Evolutionary conservation across 2,888 invertebrate species (phyloP).

Genomic region (Microplitis manilae): DNA sequence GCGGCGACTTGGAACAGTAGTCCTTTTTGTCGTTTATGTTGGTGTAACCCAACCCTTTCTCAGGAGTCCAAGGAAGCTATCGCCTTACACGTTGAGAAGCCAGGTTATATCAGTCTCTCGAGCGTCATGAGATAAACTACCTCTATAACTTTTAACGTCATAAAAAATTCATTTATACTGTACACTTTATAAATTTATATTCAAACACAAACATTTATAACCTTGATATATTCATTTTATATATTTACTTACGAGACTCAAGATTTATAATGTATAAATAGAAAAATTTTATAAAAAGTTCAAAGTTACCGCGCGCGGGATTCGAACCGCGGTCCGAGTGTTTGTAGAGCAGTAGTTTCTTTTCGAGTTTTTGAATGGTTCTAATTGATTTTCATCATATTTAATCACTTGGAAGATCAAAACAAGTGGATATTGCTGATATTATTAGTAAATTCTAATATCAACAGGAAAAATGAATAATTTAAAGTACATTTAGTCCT

Average conservation of each 20-base stretch:
- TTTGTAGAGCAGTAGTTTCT: too few relatives aligned
- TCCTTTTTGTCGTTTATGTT: not conserved
- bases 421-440: too few relatives aligned
- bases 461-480: too few relatives aligned
- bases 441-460: too few relatives aligned
- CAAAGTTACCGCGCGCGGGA: too few relatives aligned
- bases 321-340: too few relatives aligned
- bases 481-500: too few relatives aligned
- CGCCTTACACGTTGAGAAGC: conserved; percentile 42
- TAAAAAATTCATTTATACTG: conserved; percentile 29
- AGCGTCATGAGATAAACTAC: conserved; percentile 25
- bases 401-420: too few relatives aligned
- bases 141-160: conserved; percentile 22
- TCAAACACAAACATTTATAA: not conserved
- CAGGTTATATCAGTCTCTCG: conserved; percentile 23
- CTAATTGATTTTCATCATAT: too few relatives aligned
- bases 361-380: too few relatives aligned
- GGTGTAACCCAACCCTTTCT: not conserved
- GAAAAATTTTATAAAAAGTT: too few relatives aligned
- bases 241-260: not conserved
- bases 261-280: not conserved
- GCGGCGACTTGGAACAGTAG: not conserved
- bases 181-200: not conserved
- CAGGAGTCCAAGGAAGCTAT: conserved; percentile 38
- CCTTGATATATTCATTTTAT: not conserved